A percentile compares a stretch with the other conserved stretches of the same genome.
These are phyloP conservation scores for Stichodactyla helianthus DNA, from an alignment of 64 coral and sea anemone genomes.

Conservation along the genomic window DNA sequence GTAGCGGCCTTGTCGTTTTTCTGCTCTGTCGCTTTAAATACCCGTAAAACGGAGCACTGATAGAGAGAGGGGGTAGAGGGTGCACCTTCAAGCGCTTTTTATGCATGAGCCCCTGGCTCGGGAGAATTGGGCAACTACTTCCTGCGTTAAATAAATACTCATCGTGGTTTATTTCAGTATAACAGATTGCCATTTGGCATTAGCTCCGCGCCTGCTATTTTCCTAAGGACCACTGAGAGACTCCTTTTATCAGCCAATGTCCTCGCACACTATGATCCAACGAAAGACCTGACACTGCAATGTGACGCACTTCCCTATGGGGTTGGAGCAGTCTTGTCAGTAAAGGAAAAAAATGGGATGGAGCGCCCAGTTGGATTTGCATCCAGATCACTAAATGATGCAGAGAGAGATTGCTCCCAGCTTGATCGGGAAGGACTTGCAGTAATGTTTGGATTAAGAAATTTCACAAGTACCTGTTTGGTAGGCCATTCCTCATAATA, in stretches of 20 bases:
- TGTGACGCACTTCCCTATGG: conserved; percentile 22
- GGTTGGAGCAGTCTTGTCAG: conserved; percentile 7
- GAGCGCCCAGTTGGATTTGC: conserved; percentile 8
- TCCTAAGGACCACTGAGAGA: conserved; percentile 31
- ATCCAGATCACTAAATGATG: not conserved
- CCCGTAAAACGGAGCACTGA: too few species aligned
- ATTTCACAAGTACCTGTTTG: conserved; percentile 30
- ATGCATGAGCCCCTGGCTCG: too few species aligned
- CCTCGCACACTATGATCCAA: conserved; percentile 35
- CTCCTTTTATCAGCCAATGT: conserved; percentile 8
- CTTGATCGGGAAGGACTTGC: conserved; percentile 12
- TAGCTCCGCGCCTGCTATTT: conserved; percentile 13
- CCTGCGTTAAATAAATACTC: conserved; percentile 46
- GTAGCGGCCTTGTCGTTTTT: too few species aligned
- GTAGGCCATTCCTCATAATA: not conserved
- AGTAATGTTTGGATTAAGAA: conserved; percentile 25
- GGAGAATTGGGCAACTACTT: too few species aligned
- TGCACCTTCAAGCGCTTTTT: too few species aligned
- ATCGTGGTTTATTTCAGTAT: conserved; percentile 23
- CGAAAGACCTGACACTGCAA: not conserved
- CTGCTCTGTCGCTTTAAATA: too few species aligned
- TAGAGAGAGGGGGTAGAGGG: too few species aligned
- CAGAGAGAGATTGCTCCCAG: conserved; percentile 12
- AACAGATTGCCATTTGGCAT: conserved; percentile 18
- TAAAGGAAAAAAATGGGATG: not conserved